A percentile compares a stretch with the other conserved stretches of the same genome.
Conservation (phyloP, 2,113 vertebrate genomes). For the Saccopteryx leptura region DNA sequence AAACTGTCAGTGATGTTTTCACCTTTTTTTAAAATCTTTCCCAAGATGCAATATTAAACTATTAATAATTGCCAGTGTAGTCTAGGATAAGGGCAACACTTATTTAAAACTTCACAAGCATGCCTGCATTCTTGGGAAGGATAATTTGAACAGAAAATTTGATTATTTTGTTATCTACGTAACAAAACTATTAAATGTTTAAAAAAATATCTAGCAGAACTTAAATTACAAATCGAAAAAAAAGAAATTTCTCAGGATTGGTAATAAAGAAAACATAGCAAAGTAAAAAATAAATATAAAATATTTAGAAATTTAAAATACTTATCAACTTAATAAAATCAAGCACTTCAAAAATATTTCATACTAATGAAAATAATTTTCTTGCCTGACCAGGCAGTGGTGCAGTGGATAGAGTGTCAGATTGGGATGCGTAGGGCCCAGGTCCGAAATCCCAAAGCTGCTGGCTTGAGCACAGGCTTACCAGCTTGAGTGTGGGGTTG, state of each 20-base stretch:
- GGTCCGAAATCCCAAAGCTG: too few species aligned
- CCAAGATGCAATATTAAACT: slow-evolving; percentile 95
- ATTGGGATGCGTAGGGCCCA: too few species aligned
- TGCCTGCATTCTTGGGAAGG: slow-evolving; percentile 89
- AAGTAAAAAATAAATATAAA: background rate
- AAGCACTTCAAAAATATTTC: accelerated
- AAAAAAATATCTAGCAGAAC: slow-evolving; percentile 90
- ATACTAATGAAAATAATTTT: background rate
- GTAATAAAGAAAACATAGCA: slow-evolving; percentile 60
- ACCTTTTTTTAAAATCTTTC: slow-evolving; percentile 94
- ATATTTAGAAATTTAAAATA: background rate
- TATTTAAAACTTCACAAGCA: slow-evolving; percentile 91
- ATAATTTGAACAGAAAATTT: slow-evolving; percentile 93
- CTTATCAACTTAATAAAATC: background rate
- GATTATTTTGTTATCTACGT: slow-evolving; percentile 93
- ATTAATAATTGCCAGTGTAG: slow-evolving; percentile 89
- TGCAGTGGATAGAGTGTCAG: too few species aligned
- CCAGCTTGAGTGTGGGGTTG: too few species aligned
- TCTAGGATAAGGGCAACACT: slow-evolving; percentile 86
- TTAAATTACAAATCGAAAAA: slow-evolving; percentile 87
- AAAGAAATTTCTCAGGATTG: slow-evolving; percentile 53
- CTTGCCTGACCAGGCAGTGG: background rate
- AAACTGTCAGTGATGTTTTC: slow-evolving; percentile 94
- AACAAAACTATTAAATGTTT: slow-evolving; percentile 92
- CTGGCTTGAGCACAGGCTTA: too few species aligned